Evolutionary conservation across 1,140 invertebrate genomes (phyloP), one percentile per base, ranked within the genome.

Genomic region (Anastrepha obliqua): DNA sequence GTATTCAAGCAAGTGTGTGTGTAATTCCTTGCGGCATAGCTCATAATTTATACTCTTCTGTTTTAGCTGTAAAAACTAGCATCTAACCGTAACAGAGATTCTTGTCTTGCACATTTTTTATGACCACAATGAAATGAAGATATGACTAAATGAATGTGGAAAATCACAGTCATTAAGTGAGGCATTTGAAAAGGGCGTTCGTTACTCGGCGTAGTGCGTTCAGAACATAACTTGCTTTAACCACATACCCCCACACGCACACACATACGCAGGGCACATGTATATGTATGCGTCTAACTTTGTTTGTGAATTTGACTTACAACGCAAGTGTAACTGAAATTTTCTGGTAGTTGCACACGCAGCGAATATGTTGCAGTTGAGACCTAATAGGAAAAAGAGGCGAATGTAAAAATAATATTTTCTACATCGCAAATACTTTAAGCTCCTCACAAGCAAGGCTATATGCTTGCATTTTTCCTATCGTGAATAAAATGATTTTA

Each of bases 151-250:
- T 74, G 42, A 42, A 39, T 47, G 67, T 44, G 11, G 39, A 74
- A 74, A 74, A 74, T 55, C 74, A 58, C 20, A 7, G 74, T 81
- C 47, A 81, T 81, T 81, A 81, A 29, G 44, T 58, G 74, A 55
- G 47, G 74, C 74, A 81, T 81, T 81, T 55, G 74, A 81, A 81
- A 81, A 81, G 74, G 74, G 74, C 74, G 74, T 81, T 81, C 44
- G 29, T 29, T 29, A 29, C 29, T 47, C 47, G 17, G n/a, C 15
- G 17, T 81, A 15, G 74, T 81, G 74, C 47, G 74, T 81, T 51
- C 51, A 81, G 74, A 51, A 29, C 29, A 15, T 55, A 81, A 81
- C 47, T 2, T 81, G 74, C 47, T 58, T 81, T 29, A 55, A 81
- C n/a, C 9, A 29, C 20, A 5, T 55, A 55, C 47, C 6, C 11